Conservation (phyloP, 1,140 invertebrate species). For the Conopomorpha cramerella region DNA sequence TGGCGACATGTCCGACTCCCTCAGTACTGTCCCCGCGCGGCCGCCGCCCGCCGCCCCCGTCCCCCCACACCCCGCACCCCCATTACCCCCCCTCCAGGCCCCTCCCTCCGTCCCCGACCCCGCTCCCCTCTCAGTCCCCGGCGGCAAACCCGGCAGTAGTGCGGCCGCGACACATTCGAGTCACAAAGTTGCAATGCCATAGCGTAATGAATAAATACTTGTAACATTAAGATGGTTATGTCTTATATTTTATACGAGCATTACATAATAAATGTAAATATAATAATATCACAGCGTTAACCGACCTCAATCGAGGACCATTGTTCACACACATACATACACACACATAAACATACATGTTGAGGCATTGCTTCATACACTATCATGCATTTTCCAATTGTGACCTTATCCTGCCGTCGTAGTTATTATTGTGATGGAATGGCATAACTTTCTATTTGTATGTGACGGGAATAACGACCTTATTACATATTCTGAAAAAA, state of each 20-base stretch:
- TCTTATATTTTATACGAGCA: conserved; percentile 28
- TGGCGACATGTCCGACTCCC: too few relatives aligned
- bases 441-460: too few relatives aligned
- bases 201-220: conserved; percentile 28
- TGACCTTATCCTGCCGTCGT: too few relatives aligned
- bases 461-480: too few relatives aligned
- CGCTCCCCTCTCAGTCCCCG: background rate
- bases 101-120: background rate
- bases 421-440: too few relatives aligned
- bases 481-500: too few relatives aligned
- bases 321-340: too few relatives aligned
- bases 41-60: conserved; percentile 1
- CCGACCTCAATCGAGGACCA: background rate
- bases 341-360: too few relatives aligned
- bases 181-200: conserved; percentile 49
- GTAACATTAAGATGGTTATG: conserved; percentile 34
- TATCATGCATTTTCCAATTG: too few relatives aligned
- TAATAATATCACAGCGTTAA: conserved; percentile 9
- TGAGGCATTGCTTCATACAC: too few relatives aligned
- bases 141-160: conserved; percentile 1
- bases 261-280: conserved; percentile 34
- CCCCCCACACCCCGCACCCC: background rate
- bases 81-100: background rate
- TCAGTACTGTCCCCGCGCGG: conserved; percentile 1
- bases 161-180: conserved; percentile 22